Percentiles rank a stretch among this genome's conserved stretches.
These are phyloP conservation scores for Nymphicus hollandicus DNA, from an alignment of 2,113 vertebrate genomes.

Conservation along the genomic window DNA sequence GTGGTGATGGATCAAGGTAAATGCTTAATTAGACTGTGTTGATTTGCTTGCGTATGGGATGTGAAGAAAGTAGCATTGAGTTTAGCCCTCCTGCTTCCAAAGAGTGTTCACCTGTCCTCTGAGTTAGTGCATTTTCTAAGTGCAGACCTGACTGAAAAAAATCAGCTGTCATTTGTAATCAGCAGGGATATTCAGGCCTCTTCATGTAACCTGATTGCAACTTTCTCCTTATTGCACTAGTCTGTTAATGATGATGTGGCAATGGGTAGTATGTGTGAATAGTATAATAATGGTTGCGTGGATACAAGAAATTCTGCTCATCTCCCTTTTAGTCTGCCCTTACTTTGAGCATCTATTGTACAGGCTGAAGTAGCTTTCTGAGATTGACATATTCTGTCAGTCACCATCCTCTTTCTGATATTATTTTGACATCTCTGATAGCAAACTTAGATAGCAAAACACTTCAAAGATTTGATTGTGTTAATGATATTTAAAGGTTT, in stretches of 20 bases:
- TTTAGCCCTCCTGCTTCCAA: neutral
- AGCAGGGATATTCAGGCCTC: conserved; percentile 57
- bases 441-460: neutral
- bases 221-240: conserved; percentile 10
- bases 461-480: neutral
- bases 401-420: neutral
- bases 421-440: neutral
- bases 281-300: conserved; percentile 52
- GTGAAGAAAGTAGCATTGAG: neutral
- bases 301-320: conserved; percentile 54
- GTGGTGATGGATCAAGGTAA: neutral
- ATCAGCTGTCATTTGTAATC: conserved; percentile 54
- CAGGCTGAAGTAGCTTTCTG: neutral
- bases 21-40: neutral
- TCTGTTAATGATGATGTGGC: conserved; percentile 40
- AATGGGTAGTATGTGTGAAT: conserved; percentile 15
- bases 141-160: conserved; percentile 15
- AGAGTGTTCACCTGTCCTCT: neutral
- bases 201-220: conserved; percentile 57
- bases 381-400: neutral
- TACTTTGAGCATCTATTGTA: neutral
- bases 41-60: neutral
- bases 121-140: neutral
- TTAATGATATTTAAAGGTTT: neutral
- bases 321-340: neutral